phyloP scores from a whole-genome alignment of 1,140 invertebrate genomes.

The Pomphorhynchus laevis region DNA sequence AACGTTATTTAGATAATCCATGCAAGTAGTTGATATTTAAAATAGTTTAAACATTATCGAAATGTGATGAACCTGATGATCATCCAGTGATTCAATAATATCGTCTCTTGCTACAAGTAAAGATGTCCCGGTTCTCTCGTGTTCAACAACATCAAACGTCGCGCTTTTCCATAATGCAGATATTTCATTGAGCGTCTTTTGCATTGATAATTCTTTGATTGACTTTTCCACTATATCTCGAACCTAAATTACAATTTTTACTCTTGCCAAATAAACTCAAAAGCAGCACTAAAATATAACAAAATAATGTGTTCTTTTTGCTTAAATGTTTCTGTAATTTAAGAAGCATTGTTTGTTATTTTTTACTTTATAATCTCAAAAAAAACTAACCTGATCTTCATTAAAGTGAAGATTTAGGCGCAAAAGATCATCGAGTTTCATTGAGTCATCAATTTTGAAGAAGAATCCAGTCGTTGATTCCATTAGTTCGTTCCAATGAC shows the following conservation, averaged over 20 bases:
- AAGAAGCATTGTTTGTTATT: too few relatives aligned
- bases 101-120: neutral
- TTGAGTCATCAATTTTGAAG: conserved; percentile 29
- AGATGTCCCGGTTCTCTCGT: neutral
- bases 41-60: neutral
- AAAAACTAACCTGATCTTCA: conserved; percentile 28
- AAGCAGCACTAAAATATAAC: too few relatives aligned
- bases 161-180: conserved; percentile 19
- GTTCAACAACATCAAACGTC: neutral
- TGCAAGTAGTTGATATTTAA: too few relatives aligned
- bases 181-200: neutral
- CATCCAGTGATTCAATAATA: neutral
- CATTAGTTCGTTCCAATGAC: neutral
- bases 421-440: conserved; percentile 15
- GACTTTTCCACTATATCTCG: neutral
- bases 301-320: too few relatives aligned
- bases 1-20: too few relatives aligned
- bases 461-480: conserved; percentile 15
- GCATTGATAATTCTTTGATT: neutral
- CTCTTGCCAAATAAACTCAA: too few relatives aligned
- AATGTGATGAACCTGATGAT: neutral
- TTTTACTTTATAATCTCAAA: too few relatives aligned
- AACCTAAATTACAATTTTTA: too few relatives aligned
- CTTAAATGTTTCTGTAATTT: too few relatives aligned
- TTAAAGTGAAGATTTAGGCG: neutral